Percentiles rank a stretch among this genome's conserved stretches.
These are phyloP conservation scores for Phymanthus crucifer DNA, from an alignment of 92 coral and sea anemone genomes.

Conservation along the genomic window DNA sequence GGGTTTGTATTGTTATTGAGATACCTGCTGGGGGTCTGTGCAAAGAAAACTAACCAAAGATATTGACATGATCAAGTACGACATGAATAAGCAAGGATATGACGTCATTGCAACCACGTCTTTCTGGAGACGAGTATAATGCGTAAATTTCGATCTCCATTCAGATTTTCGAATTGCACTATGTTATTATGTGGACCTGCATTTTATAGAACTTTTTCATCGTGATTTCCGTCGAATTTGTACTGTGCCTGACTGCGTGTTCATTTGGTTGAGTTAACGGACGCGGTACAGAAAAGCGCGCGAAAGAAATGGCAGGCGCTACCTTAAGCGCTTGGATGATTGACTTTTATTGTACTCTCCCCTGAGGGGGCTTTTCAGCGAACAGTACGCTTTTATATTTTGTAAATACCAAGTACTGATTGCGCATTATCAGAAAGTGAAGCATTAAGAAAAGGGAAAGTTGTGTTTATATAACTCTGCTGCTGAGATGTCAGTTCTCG, in stretches of 20 bases:
- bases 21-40: conserved; percentile 1
- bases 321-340: background rate
- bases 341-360: too few relatives aligned
- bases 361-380: background rate
- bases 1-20: conserved; percentile 4
- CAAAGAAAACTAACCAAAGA: conserved; percentile 2
- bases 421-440: too few relatives aligned
- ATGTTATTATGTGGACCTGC: too few relatives aligned
- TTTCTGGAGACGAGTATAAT: background rate
- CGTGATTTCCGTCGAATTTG: too few relatives aligned
- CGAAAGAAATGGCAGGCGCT: background rate
- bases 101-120: background rate
- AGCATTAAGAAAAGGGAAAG: too few relatives aligned
- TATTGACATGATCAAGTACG: background rate
- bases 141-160: background rate
- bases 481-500: too few relatives aligned
- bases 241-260: too few relatives aligned
- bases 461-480: too few relatives aligned
- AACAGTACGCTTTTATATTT: too few relatives aligned
- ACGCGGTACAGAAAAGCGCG: background rate
- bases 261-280: background rate
- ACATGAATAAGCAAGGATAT: background rate
- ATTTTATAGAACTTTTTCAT: too few relatives aligned
- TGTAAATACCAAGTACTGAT: too few relatives aligned
- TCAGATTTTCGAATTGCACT: too few relatives aligned